These are phyloP conservation scores for Pterocles orientalis DNA, from an alignment of 2,113 vertebrate species.

Conservation along the genomic window DNA sequence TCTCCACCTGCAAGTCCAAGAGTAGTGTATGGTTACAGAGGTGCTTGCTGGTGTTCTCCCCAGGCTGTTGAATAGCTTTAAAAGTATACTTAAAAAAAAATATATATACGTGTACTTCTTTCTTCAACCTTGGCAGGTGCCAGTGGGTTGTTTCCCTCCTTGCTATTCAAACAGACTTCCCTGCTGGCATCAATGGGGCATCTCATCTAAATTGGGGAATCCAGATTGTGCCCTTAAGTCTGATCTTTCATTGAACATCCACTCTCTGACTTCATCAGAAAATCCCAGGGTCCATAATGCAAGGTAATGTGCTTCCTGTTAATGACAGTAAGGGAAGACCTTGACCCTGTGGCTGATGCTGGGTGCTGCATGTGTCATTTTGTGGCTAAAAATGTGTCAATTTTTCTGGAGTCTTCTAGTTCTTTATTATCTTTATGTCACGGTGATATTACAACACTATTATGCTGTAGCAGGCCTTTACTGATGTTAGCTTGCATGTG, in stretches of 20 bases:
- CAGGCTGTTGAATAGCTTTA: background rate
- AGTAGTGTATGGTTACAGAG: background rate
- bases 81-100: background rate
- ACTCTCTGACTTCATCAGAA: background rate
- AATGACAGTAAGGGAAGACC: background rate
- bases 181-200: background rate
- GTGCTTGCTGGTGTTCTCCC: background rate
- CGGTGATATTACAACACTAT: background rate
- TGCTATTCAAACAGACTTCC: background rate
- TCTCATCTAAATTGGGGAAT: background rate
- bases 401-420: background rate
- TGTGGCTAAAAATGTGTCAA: background rate
- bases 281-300: background rate
- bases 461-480: background rate
- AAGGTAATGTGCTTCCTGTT: background rate
- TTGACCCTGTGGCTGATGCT: background rate
- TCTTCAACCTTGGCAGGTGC: background rate
- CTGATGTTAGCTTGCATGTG: background rate
- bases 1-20: background rate
- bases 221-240: background rate
- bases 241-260: background rate
- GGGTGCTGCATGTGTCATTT: background rate
- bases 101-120: background rate
- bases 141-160: background rate
- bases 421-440: background rate